Percentiles rank a stretch among this genome's conserved stretches.
Evolutionary conservation across 2,888 invertebrate species (phyloP).

Genomic region (Halictus quadricinctus): DNA sequence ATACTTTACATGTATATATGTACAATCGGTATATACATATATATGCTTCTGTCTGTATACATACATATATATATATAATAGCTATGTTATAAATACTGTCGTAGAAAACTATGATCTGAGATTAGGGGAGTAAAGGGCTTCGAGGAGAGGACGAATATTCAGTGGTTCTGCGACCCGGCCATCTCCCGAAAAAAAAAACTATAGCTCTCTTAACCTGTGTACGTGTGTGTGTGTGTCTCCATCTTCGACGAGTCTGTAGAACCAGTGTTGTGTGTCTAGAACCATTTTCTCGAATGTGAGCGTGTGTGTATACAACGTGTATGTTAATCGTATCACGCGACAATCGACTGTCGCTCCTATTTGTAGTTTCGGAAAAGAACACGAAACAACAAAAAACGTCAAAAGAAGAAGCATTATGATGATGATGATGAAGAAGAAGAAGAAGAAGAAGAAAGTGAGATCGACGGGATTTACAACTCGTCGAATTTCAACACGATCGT

Average conservation of each 20-base stretch:
- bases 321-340: constrained; percentile 31
- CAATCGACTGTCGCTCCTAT: constrained; percentile 32
- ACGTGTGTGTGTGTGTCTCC: constrained; percentile 17
- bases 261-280: background rate
- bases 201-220: constrained; percentile 38
- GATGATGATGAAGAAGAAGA: constrained; percentile 1
- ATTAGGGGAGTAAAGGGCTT: background rate
- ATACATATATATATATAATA: constrained; percentile 63
- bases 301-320: constrained; percentile 22
- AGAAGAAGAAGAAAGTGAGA: constrained; percentile 62
- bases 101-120: constrained; percentile 78
- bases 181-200: constrained; percentile 48
- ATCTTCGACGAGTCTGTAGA: constrained; percentile 27
- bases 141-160: constrained; percentile 60
- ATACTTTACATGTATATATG: constrained; percentile 72
- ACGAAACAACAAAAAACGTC: background rate
- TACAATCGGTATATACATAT: constrained; percentile 63
- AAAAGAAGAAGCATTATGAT: background rate
- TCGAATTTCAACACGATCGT: constrained; percentile 43
- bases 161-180: constrained; percentile 59
- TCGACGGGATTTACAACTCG: constrained; percentile 70
- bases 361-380: constrained; percentile 15
- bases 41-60: constrained; percentile 62
- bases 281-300: constrained; percentile 14
- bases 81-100: constrained; percentile 80